A percentile compares a stretch with the other conserved stretches of the same genome.
Conservation (phyloP, 1,140 invertebrate genomes). For the Drosophila athabasca region DNA sequence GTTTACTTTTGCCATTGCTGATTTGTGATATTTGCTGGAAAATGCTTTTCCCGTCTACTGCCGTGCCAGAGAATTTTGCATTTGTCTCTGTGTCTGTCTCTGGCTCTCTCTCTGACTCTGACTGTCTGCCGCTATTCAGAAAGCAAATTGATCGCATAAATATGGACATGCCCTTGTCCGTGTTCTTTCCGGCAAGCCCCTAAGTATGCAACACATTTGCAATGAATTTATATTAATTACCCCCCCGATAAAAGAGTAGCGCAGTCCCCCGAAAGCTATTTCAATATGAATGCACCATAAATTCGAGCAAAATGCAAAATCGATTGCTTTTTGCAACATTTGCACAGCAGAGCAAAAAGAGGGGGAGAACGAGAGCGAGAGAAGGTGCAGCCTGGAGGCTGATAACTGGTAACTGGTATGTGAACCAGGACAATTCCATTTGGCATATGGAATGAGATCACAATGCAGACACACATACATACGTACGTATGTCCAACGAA, state of each 20-base stretch:
- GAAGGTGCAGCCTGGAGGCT: not conserved
- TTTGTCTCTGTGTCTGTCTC: constrained; percentile 27
- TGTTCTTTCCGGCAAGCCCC: constrained; percentile 26
- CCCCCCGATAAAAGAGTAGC: constrained; percentile 44
- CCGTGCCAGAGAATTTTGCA: constrained; percentile 36
- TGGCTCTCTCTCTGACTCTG: not conserved
- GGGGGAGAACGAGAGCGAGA: not conserved
- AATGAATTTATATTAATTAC: constrained; percentile 80
- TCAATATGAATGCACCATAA: constrained; percentile 63
- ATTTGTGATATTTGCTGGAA: constrained; percentile 80
- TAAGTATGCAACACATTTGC: constrained; percentile 73
- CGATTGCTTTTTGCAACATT: constrained; percentile 69
- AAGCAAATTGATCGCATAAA: constrained; percentile 66
- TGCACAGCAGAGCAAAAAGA: constrained; percentile 5
- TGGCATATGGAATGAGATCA: constrained; percentile 48
- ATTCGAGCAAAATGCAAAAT: constrained; percentile 68
- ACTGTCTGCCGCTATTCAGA: constrained; percentile 4
- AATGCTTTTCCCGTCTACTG: constrained; percentile 53
- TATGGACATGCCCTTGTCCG: constrained; percentile 35
- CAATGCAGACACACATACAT: constrained; percentile 5
- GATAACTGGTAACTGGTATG: no score
- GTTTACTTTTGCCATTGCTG: constrained; percentile 73
- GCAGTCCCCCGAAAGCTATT: constrained; percentile 42
- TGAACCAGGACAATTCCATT: constrained; percentile 10
- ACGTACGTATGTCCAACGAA: constrained; percentile 9